Base-by-base conservation (phyloP, 2,888 invertebrate species). In the Listrodromus nycthemerus region DNA sequence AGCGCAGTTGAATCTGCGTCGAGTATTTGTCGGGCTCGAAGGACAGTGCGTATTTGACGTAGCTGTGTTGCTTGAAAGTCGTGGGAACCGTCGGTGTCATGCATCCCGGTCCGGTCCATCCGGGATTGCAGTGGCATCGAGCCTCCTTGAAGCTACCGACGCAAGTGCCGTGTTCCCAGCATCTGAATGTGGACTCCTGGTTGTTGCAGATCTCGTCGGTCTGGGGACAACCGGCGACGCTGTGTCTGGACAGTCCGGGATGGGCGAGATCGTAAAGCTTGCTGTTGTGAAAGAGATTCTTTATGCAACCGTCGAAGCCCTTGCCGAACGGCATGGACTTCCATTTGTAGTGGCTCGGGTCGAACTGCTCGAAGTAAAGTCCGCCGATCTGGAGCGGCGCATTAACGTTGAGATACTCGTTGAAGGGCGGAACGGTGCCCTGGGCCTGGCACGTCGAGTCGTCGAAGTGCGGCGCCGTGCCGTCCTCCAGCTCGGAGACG, bases 381-480 rank as follows among this genome's bases (percentile, higher is more conserved):
- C 99, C 99, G 77, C 99, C 99, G 81, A 99, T 95, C 95, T 99
- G 99, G 70, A 99, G 94, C 0, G 99, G 98, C 0, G 98, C 96
- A 94, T 99, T 98, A 0, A 99, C 98, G 94, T 99, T 99, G 71
- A 99, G 95, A 93, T 98, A 99, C 94, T 98, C 98, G 92, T 97
- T 98, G 94, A 98, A 98, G 0, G 98, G 98, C 4, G 98, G 98
- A 87, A 99, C 98, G 19, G 96, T 96, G 41, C 98, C 98, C 85
- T 96, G 96, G 0, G 98, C 98, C 94, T 98, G 98, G 93, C 99
- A 99, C 10, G 97, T 96, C 50, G 97, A 96, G 89, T 97, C 97
- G 92, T 99, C 98, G 90, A 98, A 98, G 90, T 97, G 96, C 0
- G 98, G 97, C 1, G 97, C 96, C 10, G 97, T 96, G 55, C 98